Base-by-base conservation (phyloP, 53 echinoderm and acorn worm genomes). In the Astropecten irregularis region DNA sequence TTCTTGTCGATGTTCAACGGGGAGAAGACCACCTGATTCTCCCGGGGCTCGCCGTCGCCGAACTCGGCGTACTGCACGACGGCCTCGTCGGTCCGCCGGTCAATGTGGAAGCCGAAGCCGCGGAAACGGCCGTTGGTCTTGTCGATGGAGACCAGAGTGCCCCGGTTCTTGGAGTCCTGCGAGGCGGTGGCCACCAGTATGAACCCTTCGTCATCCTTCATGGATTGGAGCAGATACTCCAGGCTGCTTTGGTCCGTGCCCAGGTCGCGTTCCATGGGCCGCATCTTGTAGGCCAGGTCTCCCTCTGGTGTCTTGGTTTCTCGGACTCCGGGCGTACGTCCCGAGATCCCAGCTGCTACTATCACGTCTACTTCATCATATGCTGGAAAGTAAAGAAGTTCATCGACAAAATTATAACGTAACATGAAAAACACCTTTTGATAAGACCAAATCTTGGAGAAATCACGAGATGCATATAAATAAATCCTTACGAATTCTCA, bases 131-230 rank as follows among this genome's bases (percentile, higher is more conserved):
- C 66, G 66, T 44, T 59, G 48, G 48, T 71, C 15, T 22, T 51
- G 46, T 94, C 94, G 26, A 94, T 74, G 6, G 94, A 94, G 23
- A 94, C 88, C 4, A 94, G 36, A 3, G 85, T 91, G 4, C 91
- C 94, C 10, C 72, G 71, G 27, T 91, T 85, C 60, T 83, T 88
- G 11, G 37, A 57, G 60, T 90, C 94, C 62, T 85, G 91, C 33
- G 71, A 64, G 42, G 88, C 81, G 10, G 71, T 87, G 29, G 83
- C 76, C 36, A 88, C 76, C 16, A 94, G 59, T 18, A 88, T 82
- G 62, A 94, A 91, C 0, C 91, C 91, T 25, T 85, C 82, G 29
- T 93, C 93, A 14, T 47, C 49, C 8, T 60, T 68, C 81, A 88
- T 88, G 3, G 76, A 67, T 2, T 68, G 48, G 3, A 88, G 74